A percentile compares a stretch with the other conserved stretches of the same genome.
These are phyloP conservation scores for Orthosia gothica DNA, from an alignment of 2,888 invertebrate genomes.

Conservation along the genomic window DNA sequence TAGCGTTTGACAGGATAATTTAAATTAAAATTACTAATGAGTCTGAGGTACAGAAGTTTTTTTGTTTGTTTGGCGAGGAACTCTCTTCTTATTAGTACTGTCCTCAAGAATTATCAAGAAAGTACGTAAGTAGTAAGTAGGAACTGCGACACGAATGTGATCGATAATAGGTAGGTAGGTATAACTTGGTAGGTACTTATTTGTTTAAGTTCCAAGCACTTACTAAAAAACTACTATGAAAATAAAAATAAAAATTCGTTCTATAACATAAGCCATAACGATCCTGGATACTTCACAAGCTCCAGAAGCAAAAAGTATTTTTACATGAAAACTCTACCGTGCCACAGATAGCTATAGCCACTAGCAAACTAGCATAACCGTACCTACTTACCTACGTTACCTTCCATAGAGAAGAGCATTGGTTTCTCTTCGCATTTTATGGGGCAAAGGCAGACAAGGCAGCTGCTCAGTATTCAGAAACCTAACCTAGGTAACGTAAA, in stretches of 20 bases:
- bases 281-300: neutral
- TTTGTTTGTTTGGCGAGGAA: neutral
- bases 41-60: neutral
- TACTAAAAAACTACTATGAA: neutral
- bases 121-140: neutral
- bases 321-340: too few species aligned
- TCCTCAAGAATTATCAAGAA: neutral
- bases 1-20: too few species aligned
- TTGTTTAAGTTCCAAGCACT: neutral
- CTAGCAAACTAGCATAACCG: too few species aligned
- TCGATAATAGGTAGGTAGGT: neutral
- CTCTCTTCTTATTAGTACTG: neutral
- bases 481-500: too few species aligned
- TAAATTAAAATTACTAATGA: slow-evolving; percentile 4
- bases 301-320: neutral
- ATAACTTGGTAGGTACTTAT: neutral
- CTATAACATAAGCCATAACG: neutral
- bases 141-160: neutral
- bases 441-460: too few species aligned
- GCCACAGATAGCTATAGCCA: too few species aligned
- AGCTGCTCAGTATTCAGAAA: too few species aligned
- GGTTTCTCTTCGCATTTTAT: too few species aligned
- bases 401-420: too few species aligned
- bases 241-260: neutral
- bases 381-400: too few species aligned